These are phyloP conservation scores for Tigriopus japonicus DNA, from an alignment of 1,140 invertebrate species.

Conservation along the genomic window DNA sequence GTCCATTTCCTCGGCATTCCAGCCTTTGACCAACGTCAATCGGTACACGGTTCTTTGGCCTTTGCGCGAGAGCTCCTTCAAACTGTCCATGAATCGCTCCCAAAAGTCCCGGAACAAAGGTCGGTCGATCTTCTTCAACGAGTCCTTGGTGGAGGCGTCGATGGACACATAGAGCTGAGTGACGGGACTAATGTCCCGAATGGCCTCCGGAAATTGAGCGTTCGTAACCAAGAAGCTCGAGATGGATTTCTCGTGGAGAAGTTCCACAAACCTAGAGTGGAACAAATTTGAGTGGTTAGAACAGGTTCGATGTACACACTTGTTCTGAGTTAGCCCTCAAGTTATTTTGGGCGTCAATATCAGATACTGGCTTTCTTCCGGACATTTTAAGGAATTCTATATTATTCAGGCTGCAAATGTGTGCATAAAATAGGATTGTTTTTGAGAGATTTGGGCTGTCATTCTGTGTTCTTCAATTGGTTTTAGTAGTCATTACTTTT, in stretches of 20 bases:
- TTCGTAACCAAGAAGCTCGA: conserved; percentile 43
- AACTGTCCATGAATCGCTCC: conserved; percentile 38
- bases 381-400: too few species aligned
- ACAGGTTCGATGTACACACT: too few species aligned
- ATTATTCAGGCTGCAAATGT: too few species aligned
- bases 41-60: conserved; percentile 43
- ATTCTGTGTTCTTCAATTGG: too few species aligned
- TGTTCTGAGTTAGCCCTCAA: too few species aligned
- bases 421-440: too few species aligned
- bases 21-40: conserved; percentile 40
- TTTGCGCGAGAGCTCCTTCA: conserved; percentile 34
- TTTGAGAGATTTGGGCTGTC: too few species aligned
- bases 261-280: conserved; percentile 25
- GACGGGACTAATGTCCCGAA: conserved; percentile 34
- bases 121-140: conserved; percentile 41
- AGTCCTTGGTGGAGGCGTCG: conserved; percentile 41
- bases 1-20: conserved; percentile 40
- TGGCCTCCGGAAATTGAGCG: conserved; percentile 43
- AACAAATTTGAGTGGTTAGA: not conserved
- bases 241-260: conserved; percentile 35
- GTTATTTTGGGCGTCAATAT: too few species aligned
- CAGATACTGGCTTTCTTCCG: too few species aligned
- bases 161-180: conserved; percentile 45
- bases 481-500: too few species aligned
- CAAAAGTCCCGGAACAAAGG: conserved; percentile 43